Conservation (phyloP, 2,888 invertebrate species). For the Holacanthella duospinosa region DNA sequence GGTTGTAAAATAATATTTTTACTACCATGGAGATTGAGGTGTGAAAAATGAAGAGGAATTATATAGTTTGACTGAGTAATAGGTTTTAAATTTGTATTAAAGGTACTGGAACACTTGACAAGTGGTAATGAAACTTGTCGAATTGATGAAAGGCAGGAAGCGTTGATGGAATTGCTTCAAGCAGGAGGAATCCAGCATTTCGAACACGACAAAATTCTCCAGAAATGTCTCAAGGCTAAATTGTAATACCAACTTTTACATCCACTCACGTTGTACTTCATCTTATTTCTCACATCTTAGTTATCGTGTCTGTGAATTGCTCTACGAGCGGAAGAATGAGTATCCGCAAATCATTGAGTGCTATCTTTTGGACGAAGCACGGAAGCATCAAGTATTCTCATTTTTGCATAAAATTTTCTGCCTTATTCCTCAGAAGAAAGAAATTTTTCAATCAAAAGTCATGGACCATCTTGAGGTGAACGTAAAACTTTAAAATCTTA, state of each 20-base stretch:
- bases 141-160: slow-evolving; percentile 58
- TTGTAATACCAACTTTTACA: slow-evolving; percentile 45
- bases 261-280: not conserved
- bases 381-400: slow-evolving; percentile 52
- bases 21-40: too few species aligned
- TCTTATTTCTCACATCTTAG: slow-evolving; percentile 41
- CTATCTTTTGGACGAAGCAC: slow-evolving; percentile 54
- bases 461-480: slow-evolving; percentile 36
- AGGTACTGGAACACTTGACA: slow-evolving; percentile 37
- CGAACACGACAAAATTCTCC: slow-evolving; percentile 50
- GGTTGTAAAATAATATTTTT: too few species aligned
- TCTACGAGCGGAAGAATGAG: slow-evolving; percentile 53
- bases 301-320: slow-evolving; percentile 58
- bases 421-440: slow-evolving; percentile 24
- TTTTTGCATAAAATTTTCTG: slow-evolving; percentile 44
- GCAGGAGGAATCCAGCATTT: slow-evolving; percentile 52
- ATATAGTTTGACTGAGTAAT: too few species aligned
- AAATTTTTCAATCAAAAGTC: slow-evolving; percentile 32
- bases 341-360: slow-evolving; percentile 57
- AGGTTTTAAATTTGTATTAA: not conserved
- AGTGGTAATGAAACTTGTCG: slow-evolving; percentile 31
- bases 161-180: slow-evolving; percentile 58
- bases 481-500: too few species aligned
- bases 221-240: slow-evolving; percentile 53
- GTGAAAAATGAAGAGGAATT: too few species aligned